Conservation (phyloP, 1,140 invertebrate species). For the Bombus polaris region DNA sequence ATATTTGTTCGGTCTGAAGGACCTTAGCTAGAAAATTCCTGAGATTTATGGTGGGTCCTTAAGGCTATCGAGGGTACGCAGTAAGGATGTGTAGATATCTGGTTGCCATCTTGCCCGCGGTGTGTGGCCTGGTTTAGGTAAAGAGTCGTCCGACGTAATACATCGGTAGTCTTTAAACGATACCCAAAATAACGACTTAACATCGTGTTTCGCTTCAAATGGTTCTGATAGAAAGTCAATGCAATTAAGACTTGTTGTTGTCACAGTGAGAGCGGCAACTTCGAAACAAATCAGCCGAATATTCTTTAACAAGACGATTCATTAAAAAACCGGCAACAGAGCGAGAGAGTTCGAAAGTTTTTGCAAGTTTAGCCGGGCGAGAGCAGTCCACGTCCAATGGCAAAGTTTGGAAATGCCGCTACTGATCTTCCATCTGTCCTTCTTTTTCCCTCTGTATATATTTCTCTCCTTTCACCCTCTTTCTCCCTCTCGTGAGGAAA, state of each 20-base stretch:
- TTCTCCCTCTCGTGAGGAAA: neutral
- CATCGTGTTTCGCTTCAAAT: neutral
- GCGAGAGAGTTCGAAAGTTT: slow-evolving; percentile 28
- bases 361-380: slow-evolving; percentile 1
- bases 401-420: slow-evolving; percentile 48
- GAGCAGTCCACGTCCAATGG: slow-evolving; percentile 21
- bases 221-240: neutral
- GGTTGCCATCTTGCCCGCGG: no score
- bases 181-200: neutral
- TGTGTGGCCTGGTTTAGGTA: no score
- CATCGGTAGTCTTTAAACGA: no score
- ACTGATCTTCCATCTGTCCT: neutral
- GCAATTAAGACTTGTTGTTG: neutral
- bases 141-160: no score
- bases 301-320: slow-evolving; percentile 32
- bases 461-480: neutral
- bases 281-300: slow-evolving; percentile 33
- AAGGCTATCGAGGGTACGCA: no score
- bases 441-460: neutral
- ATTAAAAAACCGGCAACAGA: slow-evolving; percentile 38
- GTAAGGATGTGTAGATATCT: no score
- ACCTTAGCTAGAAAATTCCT: no score
- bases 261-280: neutral
- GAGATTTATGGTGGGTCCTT: no score
- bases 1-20: no score